phyloP scores from a whole-genome alignment of 2,113 vertebrate genomes.

The Pelusios castaneus region DNA sequence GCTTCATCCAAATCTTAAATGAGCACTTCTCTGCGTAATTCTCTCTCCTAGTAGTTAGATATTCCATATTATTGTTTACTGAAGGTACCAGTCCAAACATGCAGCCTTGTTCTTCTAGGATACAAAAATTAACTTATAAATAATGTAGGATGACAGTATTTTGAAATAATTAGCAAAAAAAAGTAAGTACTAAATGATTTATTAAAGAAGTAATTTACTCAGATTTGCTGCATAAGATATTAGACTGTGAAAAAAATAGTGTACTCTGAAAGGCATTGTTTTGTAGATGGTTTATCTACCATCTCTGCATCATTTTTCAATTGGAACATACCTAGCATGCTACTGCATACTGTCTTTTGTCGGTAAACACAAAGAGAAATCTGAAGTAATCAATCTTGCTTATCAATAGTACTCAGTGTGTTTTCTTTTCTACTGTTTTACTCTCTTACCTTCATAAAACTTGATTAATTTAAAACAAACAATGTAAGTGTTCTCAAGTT shows the following conservation, averaged over 20 bases:
- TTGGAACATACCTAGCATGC: slow-evolving; percentile 55
- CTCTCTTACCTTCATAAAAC: slow-evolving; percentile 61
- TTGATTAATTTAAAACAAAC: slow-evolving; percentile 65
- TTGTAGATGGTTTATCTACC: slow-evolving; percentile 64
- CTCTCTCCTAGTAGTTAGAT: slow-evolving; percentile 32
- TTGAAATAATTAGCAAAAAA: slow-evolving; percentile 74
- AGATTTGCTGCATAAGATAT: slow-evolving; percentile 60
- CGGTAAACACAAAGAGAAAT: slow-evolving; percentile 79
- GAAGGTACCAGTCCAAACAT: slow-evolving; percentile 14
- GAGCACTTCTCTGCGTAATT: slow-evolving; percentile 57
- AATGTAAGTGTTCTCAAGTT: slow-evolving; percentile 34
- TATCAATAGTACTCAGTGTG: slow-evolving; percentile 76
- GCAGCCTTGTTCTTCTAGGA: slow-evolving; percentile 59
- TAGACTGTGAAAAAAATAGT: slow-evolving; percentile 43
- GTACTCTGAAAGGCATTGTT: slow-evolving; percentile 51
- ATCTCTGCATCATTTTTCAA: slow-evolving; percentile 74
- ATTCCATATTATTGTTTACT: slow-evolving; percentile 54
- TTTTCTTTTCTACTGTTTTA: slow-evolving; percentile 68
- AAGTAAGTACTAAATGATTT: slow-evolving; percentile 66
- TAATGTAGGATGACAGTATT: slow-evolving; percentile 68
- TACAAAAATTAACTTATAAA: slow-evolving; percentile 61
- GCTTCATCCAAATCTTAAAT: slow-evolving; percentile 55
- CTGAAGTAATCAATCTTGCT: slow-evolving; percentile 80
- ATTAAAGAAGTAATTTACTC: slow-evolving; percentile 64
- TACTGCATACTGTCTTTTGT: slow-evolving; percentile 72